Evolutionary conservation across 2,888 invertebrate genomes (phyloP).

Genomic region (Acronicta aceris): DNA sequence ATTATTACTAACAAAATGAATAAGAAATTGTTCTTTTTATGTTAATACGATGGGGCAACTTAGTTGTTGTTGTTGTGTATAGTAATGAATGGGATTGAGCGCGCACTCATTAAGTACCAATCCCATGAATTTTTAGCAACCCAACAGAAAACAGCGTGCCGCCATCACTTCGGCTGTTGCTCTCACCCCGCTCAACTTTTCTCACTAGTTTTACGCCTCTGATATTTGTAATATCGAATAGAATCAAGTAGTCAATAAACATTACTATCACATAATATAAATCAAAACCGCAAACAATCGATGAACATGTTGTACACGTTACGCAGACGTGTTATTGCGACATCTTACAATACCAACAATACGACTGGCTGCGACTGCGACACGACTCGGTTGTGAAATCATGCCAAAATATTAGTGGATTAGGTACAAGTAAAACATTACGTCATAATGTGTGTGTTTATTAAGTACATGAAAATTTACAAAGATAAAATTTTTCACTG

Average conservation of each 20-base stretch:
- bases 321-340: conserved; percentile 39
- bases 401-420: conserved; percentile 11
- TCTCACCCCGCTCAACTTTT: neutral
- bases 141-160: no score
- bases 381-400: conserved; percentile 33
- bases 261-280: neutral
- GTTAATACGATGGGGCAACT: no score
- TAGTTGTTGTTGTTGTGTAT: no score
- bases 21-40: no score
- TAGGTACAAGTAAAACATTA: neutral
- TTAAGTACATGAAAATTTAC: no score
- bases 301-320: conserved; percentile 19
- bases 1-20: no score
- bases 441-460: neutral
- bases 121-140: no score
- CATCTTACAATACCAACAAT: conserved; percentile 35
- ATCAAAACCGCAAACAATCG: conserved; percentile 10
- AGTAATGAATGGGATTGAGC: no score
- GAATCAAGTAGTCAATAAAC: conserved; percentile 1
- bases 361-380: conserved; percentile 20
- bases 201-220: no score
- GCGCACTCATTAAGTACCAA: no score
- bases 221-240: neutral
- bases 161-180: no score
- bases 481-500: no score